Percentiles rank a stretch among this genome's conserved stretches.
Evolutionary conservation across 2,797 vertebrate genomes (phyloP).

Genomic region (Champsocephalus gunnari): DNA sequence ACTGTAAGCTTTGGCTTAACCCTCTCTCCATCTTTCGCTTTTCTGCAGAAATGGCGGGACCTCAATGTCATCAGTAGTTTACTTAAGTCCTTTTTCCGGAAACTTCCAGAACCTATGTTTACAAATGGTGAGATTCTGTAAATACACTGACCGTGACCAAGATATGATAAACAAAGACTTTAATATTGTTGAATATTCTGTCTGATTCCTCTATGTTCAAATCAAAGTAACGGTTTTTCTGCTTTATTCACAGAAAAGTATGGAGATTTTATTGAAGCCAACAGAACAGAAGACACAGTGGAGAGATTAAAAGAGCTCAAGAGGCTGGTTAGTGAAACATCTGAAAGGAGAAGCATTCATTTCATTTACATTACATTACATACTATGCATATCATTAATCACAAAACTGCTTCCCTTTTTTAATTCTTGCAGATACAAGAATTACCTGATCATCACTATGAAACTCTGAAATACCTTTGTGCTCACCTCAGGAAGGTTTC

Average conservation of each 20-base stretch:
- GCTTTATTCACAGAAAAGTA: conserved; percentile 90
- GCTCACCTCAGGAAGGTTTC: conserved; percentile 95
- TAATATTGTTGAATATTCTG: not conserved
- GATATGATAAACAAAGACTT: not conserved
- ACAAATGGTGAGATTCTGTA: conserved; percentile 90
- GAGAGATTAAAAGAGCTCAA: conserved; percentile 94
- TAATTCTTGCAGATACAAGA: conserved; percentile 87
- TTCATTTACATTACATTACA: not conserved
- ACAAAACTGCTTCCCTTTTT: conserved; percentile 22
- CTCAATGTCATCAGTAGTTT: conserved; percentile 98
- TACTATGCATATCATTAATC: not conserved
- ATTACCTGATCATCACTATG: conserved; percentile 95
- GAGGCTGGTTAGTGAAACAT: conserved; percentile 89
- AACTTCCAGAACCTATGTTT: conserved; percentile 98
- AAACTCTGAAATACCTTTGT: conserved; percentile 97
- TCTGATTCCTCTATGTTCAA: not conserved
- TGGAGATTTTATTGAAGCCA: conserved; percentile 96
- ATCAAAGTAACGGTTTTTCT: not conserved
- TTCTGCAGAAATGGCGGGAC: conserved; percentile 96
- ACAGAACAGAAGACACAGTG: conserved; percentile 92
- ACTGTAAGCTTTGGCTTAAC: conserved; percentile 12
- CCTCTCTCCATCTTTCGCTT: conserved; percentile 4
- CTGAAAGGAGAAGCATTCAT: not conserved
- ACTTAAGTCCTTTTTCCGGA: conserved; percentile 98
- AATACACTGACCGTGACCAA: not conserved